Percentiles rank a stretch among this genome's conserved stretches.
Conservation (phyloP, 2,113 vertebrate species). For the Panthera tigris region DNA sequence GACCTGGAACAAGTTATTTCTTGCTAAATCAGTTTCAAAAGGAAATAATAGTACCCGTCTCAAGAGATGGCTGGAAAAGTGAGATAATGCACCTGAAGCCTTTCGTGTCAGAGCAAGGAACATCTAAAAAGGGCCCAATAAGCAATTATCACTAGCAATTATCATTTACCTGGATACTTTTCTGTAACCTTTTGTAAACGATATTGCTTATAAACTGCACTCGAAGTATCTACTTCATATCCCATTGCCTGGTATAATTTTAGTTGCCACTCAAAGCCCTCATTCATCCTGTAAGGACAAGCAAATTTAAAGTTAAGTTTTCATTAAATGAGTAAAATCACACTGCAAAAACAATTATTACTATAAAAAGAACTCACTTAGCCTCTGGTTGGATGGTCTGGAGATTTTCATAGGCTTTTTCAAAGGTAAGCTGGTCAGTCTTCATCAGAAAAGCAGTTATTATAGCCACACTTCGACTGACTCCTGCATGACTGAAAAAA, state of each 20-base stretch:
- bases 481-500: conserved; percentile 89
- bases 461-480: conserved; percentile 94
- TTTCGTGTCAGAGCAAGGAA: not conserved
- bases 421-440: conserved; percentile 84
- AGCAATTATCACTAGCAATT: not conserved
- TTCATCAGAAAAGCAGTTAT: conserved; percentile 95
- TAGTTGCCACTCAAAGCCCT: conserved; percentile 92
- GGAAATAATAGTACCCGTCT: not conserved
- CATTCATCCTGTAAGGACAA: conserved; percentile 88
- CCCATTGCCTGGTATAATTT: conserved; percentile 91
- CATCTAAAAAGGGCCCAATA: not conserved
- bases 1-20: not conserved
- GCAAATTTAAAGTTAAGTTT: not conserved
- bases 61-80: not conserved
- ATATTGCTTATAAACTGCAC: conserved; percentile 92
- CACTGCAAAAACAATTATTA: not conserved
- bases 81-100: not conserved
- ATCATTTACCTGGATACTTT: conserved; percentile 88
- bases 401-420: conserved; percentile 89
- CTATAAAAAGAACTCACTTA: conserved; percentile 84
- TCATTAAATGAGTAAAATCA: not conserved
- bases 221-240: conserved; percentile 88
- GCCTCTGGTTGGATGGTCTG: conserved; percentile 87
- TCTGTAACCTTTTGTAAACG: conserved; percentile 90
- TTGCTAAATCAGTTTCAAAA: not conserved